These are phyloP conservation scores for Enteromius viviparus DNA, from an alignment of 2,797 vertebrate genomes.

Conservation along the genomic window DNA sequence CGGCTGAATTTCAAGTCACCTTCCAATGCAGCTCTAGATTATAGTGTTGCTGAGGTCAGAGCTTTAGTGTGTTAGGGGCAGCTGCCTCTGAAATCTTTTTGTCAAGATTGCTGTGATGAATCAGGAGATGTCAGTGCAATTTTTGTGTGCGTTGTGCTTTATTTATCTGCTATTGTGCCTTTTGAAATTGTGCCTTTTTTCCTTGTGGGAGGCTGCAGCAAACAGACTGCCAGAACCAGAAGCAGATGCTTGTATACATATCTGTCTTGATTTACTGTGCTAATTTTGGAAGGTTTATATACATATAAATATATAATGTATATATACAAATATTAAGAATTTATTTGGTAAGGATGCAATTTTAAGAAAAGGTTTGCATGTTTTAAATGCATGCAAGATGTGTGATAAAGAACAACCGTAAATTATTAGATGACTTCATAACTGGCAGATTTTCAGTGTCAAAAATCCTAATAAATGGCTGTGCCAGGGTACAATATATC, in stretches of 20 bases:
- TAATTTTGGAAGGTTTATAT: not conserved
- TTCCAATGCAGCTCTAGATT: constrained; percentile 19
- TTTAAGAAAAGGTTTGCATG: not conserved
- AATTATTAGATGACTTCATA: not conserved
- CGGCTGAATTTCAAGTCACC: constrained; percentile 44
- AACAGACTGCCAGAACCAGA: constrained; percentile 2
- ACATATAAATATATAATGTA: no score
- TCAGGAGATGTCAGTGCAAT: constrained; percentile 13
- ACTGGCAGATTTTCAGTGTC: not conserved
- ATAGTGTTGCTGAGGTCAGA: constrained; percentile 36
- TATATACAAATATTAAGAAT: no score
- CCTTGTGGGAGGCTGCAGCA: not conserved
- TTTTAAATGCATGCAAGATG: not conserved
- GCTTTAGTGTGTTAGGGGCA: not conserved
- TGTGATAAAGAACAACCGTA: not conserved
- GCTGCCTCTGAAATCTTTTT: constrained; percentile 1
- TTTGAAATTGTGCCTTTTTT: not conserved
- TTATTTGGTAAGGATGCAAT: not conserved
- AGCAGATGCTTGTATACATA: not conserved
- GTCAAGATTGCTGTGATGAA: constrained; percentile 9
- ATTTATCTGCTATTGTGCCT: constrained; percentile 16
- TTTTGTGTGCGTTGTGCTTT: not conserved
- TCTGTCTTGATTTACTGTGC: constrained; percentile 4
- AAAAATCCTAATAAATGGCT: not conserved
- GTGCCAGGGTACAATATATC: not conserved